Base-by-base conservation (phyloP, 2,888 invertebrate genomes). In the Theretra japonica region DNA sequence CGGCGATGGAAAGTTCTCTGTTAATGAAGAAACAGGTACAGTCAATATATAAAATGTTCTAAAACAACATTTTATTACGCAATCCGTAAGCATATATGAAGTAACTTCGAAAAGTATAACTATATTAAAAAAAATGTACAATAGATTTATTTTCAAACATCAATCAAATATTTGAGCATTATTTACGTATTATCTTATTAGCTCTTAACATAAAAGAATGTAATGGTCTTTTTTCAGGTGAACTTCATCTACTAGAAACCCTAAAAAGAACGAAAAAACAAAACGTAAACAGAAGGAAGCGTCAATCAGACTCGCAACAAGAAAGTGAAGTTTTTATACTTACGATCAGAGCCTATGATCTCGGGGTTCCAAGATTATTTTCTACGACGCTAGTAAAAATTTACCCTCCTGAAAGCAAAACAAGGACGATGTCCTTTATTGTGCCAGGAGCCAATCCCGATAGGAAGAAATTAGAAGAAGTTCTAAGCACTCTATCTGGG, bases 271-370 rank as follows among this genome's bases (percentile, higher is more conserved):
- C 88, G 50, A 90, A 90, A 75, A 90, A 89, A 79, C 91, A 90
- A 83, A 92, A 90, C 59, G 84, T 87, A 75, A 83, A 88, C 73
- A 87, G 95, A 81, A 88, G 85, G 80, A 95, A 93, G 88, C 92
- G 95, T 17, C 95, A 95, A 75, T 90, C 90, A 71, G 90, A 93
- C 65, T 78, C 80, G 41, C 86, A 93, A 70, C 84, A 90, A 75
- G 95, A 94, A 76, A 94, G 91, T 77, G 94, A 95, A 81, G 92
- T 96, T 21, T 96, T 96, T 77, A 94, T 96, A n/a, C 88, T 98
- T 7, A 96, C 95, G 71, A 96, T 97, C 19, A 95, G 97, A 83
- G 98, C 98, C 2, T 97, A 97, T 84, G 98, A 98, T 90, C 95
- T 97, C 75, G 98, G 98, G 0, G 95, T 97, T 1, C 98, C 98